A percentile compares a stretch with the other conserved stretches of the same genome.
These are phyloP conservation scores for Pseudomyrmex gracilis DNA, from an alignment of 1,140 invertebrate species.

Conservation along the genomic window DNA sequence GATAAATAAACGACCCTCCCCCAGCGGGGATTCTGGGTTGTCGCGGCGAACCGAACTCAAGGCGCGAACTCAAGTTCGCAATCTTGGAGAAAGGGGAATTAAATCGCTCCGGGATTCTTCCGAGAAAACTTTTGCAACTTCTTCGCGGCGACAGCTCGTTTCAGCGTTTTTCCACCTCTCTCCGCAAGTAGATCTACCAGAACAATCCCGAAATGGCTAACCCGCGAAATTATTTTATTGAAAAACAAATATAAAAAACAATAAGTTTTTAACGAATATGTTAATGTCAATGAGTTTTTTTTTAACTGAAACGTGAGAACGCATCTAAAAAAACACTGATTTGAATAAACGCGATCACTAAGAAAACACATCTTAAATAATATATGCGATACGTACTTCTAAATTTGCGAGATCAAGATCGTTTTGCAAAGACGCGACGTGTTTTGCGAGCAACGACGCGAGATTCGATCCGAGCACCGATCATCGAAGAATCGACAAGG, in stretches of 20 bases:
- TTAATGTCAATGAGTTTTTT: no score
- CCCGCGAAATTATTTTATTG: no score
- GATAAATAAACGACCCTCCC: conserved; percentile 46
- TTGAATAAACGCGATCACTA: neutral
- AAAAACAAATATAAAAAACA: no score
- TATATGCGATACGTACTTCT: neutral
- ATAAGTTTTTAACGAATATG: no score
- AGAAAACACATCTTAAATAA: neutral
- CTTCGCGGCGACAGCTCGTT: conserved; percentile 46
- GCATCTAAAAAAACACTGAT: neutral
- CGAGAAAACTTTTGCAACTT: conserved; percentile 53
- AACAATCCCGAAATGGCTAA: neutral
- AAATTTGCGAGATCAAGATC: neutral
- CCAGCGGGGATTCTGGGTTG: neutral
- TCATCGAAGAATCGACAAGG: conserved; percentile 57
- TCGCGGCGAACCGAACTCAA: neutral
- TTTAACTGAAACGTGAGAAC: neutral
- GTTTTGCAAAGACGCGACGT: neutral
- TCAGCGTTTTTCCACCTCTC: conserved; percentile 24
- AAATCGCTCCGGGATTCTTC: conserved; percentile 50
- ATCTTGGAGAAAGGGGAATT: conserved; percentile 54
- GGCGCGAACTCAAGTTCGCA: conserved; percentile 47
- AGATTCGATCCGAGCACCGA: conserved; percentile 42
- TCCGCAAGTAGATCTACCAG: conserved; percentile 15
- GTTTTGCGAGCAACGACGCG: neutral